phyloP scores from a whole-genome alignment of 2,797 vertebrate genomes.

The Acanthurus lineatus region DNA sequence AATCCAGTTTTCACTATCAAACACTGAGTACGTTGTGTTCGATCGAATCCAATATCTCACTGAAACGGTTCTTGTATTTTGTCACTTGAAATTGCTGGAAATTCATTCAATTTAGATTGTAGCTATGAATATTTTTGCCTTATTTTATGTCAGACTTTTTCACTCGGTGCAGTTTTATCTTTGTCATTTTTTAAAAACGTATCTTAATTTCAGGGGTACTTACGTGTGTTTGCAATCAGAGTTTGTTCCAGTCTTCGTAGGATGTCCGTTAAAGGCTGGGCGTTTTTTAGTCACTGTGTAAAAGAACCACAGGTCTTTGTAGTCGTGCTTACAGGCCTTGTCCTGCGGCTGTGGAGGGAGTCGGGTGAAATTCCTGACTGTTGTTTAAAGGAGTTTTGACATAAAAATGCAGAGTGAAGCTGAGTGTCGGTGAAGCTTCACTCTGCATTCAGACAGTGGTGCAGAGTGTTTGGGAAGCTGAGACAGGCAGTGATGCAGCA shows the following conservation, averaged over 20 bases:
- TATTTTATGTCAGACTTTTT: constrained; percentile 58
- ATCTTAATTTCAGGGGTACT: constrained; percentile 63
- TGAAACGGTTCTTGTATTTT: constrained; percentile 8
- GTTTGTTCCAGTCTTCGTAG: constrained; percentile 6
- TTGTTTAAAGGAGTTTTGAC: neutral
- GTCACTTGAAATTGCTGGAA: constrained; percentile 58
- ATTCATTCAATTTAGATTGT: constrained; percentile 45
- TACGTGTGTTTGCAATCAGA: constrained; percentile 29
- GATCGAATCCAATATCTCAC: constrained; percentile 8
- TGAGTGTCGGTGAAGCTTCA: neutral
- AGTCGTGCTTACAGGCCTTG: constrained; percentile 21
- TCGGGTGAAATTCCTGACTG: constrained; percentile 11
- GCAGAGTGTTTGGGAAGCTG: neutral
- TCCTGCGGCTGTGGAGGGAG: neutral
- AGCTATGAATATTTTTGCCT: constrained; percentile 59
- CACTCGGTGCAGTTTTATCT: constrained; percentile 42
- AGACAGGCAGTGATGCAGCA: constrained; percentile 32
- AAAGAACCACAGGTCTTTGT: constrained; percentile 26
- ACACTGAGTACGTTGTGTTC: neutral
- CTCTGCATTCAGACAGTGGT: too few species aligned
- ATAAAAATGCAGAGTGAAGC: neutral
- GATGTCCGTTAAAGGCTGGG: constrained; percentile 15
- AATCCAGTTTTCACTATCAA: constrained; percentile 25
- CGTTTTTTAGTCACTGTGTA: constrained; percentile 32
- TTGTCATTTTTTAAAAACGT: constrained; percentile 6